Base-by-base conservation (phyloP, 2,888 invertebrate genomes). In the Sarcophaga variegata region DNA sequence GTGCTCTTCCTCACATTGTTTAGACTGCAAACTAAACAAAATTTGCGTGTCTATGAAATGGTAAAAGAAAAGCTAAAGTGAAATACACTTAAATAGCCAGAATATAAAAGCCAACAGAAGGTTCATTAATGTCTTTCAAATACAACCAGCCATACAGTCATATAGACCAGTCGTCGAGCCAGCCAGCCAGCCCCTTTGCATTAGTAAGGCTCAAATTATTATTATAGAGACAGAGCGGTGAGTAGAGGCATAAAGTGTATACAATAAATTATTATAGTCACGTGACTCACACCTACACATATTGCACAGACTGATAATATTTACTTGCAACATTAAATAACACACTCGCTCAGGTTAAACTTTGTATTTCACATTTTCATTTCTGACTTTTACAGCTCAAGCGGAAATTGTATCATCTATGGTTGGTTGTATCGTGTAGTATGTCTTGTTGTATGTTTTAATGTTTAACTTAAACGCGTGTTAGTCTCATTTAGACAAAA, bases 221-320 rank as follows among this genome's bases (percentile, higher is more conserved):
- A 3, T 54, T 54, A 3, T 17, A 14, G 4, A 70, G 66, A 67
- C 62, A 62, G 47, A 69, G 22, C 47, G 47, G 12, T 47, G 2
- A 45, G 45, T 67, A 64, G 10, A 63, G 62, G 12, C 10, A 54
- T 63, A 49, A 49, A 75, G 63, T 82, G 63, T 82, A 17, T 64
- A 82, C 71, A 67, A 45, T 47, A 83, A 27, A 74, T 63, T 83
- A 79, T 77, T 80, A 60, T 37, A 83, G 88, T 88, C 89, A 88
- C 88, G 89, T 88, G 88, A 89, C 88, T 88, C 87, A 89, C 88
- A 89, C 89, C 88, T 80, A 88, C 88, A 85, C 87, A 80, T 67
- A 60, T 37, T 64, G 63, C 72, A 69, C 59, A 69, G 64, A 59
- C 77, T 63, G 64, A 54, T 83, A 72, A 17, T 69, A 79, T 67